These are phyloP conservation scores for Microtus richardsoni DNA, from an alignment of 2,113 vertebrate species.

Conservation along the genomic window DNA sequence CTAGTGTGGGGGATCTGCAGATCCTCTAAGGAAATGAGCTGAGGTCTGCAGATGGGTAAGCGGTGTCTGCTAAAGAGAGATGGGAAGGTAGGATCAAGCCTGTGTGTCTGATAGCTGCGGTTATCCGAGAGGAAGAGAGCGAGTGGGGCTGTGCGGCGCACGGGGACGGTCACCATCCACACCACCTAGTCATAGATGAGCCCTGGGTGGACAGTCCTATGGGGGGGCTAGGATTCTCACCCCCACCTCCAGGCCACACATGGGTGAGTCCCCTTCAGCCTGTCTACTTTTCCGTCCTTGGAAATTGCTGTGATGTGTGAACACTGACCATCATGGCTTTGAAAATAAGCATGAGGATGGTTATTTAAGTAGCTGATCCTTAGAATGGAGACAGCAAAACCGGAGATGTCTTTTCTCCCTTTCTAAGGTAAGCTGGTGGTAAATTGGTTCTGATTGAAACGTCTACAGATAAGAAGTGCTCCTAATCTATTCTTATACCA, in stretches of 20 bases:
- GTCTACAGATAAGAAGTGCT: not conserved
- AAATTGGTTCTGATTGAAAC: not conserved
- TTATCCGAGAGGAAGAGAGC: not conserved
- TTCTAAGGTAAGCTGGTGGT: not conserved
- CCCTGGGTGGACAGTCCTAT: not conserved
- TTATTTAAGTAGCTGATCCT: not conserved
- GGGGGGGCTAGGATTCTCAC: not conserved
- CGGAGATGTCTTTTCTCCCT: not conserved
- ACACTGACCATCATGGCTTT: not conserved
- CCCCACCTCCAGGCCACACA: rapidly evolving
- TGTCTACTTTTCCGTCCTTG: not conserved
- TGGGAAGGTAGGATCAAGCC: too few species aligned
- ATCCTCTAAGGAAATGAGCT: not conserved
- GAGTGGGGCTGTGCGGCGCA: not conserved
- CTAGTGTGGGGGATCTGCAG: not conserved
- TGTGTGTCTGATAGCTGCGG: not conserved
- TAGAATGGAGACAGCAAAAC: not conserved
- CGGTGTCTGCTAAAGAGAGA: not conserved
- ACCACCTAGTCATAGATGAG: too few species aligned
- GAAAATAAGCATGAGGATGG: not conserved
- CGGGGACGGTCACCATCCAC: not conserved
- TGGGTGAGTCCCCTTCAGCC: not conserved
- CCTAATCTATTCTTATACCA: not conserved
- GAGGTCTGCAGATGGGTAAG: too few species aligned
- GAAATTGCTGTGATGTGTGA: not conserved